A percentile compares a stretch with the other conserved stretches of the same genome.
phyloP scores from a whole-genome alignment of 2,113 vertebrate species.

The Lasiurus cinereus region DNA sequence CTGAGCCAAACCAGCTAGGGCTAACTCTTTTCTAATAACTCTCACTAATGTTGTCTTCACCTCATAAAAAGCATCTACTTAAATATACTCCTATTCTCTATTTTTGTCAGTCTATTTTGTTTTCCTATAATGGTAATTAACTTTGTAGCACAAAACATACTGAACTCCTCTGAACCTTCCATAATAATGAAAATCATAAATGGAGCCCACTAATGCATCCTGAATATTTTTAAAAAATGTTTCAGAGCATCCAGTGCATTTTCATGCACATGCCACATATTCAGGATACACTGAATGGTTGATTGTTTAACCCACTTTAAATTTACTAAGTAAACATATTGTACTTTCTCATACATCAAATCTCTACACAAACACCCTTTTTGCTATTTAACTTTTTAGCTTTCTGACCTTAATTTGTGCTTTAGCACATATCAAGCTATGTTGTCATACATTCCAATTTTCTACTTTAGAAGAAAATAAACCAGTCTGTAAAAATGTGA shows the following conservation, averaged over 20 bases:
- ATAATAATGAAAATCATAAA: conserved; percentile 45
- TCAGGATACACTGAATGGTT: background rate
- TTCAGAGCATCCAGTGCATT: background rate
- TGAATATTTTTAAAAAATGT: background rate
- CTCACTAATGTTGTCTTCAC: background rate
- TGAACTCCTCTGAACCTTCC: background rate
- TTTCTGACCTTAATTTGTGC: background rate
- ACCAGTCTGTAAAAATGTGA: background rate
- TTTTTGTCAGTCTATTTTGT: conserved; percentile 32
- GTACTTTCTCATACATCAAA: background rate
- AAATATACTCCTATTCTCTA: background rate
- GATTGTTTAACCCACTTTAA: conserved; percentile 34
- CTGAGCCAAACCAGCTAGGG: too few species aligned
- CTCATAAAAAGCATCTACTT: background rate
- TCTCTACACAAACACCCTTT: background rate
- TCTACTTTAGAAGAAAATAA: conserved; percentile 50
- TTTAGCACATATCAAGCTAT: background rate
- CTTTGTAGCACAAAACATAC: background rate
- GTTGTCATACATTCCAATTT: background rate
- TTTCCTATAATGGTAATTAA: background rate
- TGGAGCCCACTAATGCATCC: background rate
- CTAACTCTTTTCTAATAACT: background rate
- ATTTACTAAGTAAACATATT: conserved; percentile 25
- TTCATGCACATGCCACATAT: background rate
- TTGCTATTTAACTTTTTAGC: conserved; percentile 44